Percentiles rank a stretch among this genome's conserved stretches.
Conservation (phyloP, 2,888 invertebrate genomes). For the Suillia variegata region DNA sequence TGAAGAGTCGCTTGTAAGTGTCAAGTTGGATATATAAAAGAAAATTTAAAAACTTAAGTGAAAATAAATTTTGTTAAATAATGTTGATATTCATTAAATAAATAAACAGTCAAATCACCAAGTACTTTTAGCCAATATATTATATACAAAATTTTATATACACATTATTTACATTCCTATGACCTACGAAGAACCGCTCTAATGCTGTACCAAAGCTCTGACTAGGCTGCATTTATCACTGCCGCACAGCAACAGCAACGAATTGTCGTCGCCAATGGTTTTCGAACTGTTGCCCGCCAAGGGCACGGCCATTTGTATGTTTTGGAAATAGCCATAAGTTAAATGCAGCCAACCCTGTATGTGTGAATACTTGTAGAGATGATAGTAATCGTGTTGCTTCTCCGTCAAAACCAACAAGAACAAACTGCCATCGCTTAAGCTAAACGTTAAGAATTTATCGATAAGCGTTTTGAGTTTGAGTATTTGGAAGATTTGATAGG, state of each 20-base stretch:
- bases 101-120: neutral
- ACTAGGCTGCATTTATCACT: slow-evolving; percentile 38
- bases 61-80: neutral
- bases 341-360: slow-evolving; percentile 50
- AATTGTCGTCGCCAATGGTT: slow-evolving; percentile 11
- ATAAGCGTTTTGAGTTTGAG: slow-evolving; percentile 43
- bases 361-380: slow-evolving; percentile 45
- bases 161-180: too few relatives aligned
- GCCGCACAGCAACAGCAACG: slow-evolving; percentile 41
- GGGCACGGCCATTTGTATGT: slow-evolving; percentile 44
- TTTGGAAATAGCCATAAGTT: slow-evolving; percentile 46
- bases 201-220: slow-evolving; percentile 23
- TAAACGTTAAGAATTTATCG: slow-evolving; percentile 43
- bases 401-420: slow-evolving; percentile 45
- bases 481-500: slow-evolving; percentile 44
- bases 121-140: too few relatives aligned
- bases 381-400: slow-evolving; percentile 41
- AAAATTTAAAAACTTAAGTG: neutral
- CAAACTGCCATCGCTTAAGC: slow-evolving; percentile 32
- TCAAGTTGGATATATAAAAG: too few relatives aligned
- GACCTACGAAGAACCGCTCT: too few relatives aligned
- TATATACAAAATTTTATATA: too few relatives aligned
- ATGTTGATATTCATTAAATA: slow-evolving; percentile 13
- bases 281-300: slow-evolving; percentile 26
- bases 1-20: slow-evolving; percentile 48